Evolutionary conservation across 2,888 invertebrate genomes (phyloP).

Genomic region (Autographa pulchrina): DNA sequence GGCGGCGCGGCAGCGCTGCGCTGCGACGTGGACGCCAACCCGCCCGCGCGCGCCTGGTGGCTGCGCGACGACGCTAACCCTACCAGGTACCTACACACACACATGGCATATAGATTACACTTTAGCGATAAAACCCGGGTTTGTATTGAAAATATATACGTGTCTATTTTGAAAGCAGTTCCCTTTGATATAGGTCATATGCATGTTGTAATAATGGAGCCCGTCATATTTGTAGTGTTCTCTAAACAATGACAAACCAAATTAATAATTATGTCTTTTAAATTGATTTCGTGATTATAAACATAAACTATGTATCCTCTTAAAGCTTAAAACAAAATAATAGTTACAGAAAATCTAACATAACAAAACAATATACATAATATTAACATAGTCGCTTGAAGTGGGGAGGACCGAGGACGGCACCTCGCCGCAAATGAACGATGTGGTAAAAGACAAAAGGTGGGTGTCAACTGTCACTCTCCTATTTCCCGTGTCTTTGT

Average conservation of each 20-base stretch:
- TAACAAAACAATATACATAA: not conserved
- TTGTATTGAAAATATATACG: no score
- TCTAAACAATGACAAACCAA: no score
- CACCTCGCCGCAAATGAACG: slow-evolving; percentile 40
- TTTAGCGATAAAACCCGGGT: no score
- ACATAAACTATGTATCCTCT: no score
- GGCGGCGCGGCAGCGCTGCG: slow-evolving; percentile 96
- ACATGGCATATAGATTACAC: no score
- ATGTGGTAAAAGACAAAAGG: slow-evolving; percentile 30
- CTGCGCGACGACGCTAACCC: slow-evolving; percentile 90
- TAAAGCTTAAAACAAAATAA: no score
- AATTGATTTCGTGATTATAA: no score
- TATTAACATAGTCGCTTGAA: slow-evolving; percentile 18
- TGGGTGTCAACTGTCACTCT: slow-evolving; percentile 29
- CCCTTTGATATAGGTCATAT: no score
- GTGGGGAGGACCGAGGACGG: slow-evolving; percentile 8
- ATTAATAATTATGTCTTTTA: no score
- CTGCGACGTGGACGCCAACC: slow-evolving; percentile 98
- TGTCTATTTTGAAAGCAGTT: no score
- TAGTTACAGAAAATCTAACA: not conserved
- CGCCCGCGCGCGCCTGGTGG: slow-evolving; percentile 96
- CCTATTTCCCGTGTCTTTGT: slow-evolving; percentile 12
- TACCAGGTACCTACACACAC: slow-evolving; percentile 77
- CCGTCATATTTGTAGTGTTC: no score
- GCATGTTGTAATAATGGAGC: no score